Evolutionary conservation across 1,140 invertebrate genomes (phyloP).

Genomic region (Macrobrachium rosenbergii): DNA sequence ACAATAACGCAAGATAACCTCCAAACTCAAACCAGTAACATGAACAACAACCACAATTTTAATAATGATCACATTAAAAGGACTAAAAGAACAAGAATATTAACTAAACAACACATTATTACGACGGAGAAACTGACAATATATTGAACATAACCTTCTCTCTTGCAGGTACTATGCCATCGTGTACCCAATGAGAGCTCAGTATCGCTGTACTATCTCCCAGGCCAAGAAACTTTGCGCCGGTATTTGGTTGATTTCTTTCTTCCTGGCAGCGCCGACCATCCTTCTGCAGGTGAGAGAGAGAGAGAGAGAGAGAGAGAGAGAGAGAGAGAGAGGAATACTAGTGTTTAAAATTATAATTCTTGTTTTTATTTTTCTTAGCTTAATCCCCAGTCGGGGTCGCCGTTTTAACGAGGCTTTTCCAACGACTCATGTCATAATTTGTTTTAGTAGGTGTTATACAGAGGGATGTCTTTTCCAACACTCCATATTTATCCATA

Average conservation of each 20-base stretch:
- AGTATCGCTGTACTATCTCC: constrained; percentile 80
- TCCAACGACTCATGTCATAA: no score
- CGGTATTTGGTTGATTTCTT: constrained; percentile 76
- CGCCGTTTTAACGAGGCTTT: no score
- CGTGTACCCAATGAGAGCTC: constrained; percentile 81
- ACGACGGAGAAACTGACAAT: not conserved
- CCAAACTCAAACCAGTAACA: not conserved
- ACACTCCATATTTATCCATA: no score
- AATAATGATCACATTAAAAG: no score
- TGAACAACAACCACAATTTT: no score
- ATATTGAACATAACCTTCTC: not conserved
- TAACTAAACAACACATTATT: no score
- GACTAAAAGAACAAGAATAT: not conserved
- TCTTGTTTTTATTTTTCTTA: no score
- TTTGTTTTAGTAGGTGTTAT: no score
- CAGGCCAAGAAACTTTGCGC: constrained; percentile 78
- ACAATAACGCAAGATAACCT: not conserved
- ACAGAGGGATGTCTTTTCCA: no score
- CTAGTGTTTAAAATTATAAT: no score
- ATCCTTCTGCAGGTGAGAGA: constrained; percentile 74
- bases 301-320: not conserved
- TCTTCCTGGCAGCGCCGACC: constrained; percentile 76
- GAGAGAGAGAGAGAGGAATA: not conserved
- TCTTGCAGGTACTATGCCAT: constrained; percentile 82
- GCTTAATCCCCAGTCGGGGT: no score